Evolutionary conservation across 2,797 vertebrate genomes (phyloP).

Genomic region (Trichosurus vulpecula): DNA sequence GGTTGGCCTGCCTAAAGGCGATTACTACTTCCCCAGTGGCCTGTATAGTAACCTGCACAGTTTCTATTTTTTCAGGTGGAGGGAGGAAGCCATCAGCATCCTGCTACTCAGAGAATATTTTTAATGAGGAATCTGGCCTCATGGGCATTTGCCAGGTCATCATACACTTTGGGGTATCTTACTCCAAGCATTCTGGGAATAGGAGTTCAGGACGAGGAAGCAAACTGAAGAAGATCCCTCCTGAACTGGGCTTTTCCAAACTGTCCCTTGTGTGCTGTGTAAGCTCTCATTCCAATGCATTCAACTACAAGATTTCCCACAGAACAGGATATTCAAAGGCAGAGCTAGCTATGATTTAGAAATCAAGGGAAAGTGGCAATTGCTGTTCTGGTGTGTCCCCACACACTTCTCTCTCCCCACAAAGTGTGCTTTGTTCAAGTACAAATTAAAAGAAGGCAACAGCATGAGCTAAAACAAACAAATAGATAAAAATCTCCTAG

Average conservation of each 20-base stretch:
- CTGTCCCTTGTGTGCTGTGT: neutral
- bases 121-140: neutral
- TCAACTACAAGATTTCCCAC: neutral
- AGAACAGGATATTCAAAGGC: neutral
- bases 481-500: neutral
- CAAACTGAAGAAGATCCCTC: neutral
- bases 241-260: neutral
- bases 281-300: neutral
- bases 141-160: neutral
- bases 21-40: neutral
- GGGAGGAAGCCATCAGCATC: neutral
- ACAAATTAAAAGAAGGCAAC: neutral
- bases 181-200: neutral
- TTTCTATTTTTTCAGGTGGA: neutral
- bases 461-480: neutral
- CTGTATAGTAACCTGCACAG: neutral
- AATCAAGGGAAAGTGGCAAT: neutral
- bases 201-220: neutral
- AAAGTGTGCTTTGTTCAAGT: neutral
- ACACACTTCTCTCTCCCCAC: neutral
- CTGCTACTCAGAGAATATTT: neutral
- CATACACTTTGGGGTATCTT: neutral
- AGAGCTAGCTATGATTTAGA: neutral
- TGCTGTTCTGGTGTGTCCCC: neutral
- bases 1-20: neutral